Evolutionary conservation across 2,797 vertebrate genomes (phyloP), one percentile per base, ranked within the genome.

Genomic region (Artibeus jamaicensis): DNA sequence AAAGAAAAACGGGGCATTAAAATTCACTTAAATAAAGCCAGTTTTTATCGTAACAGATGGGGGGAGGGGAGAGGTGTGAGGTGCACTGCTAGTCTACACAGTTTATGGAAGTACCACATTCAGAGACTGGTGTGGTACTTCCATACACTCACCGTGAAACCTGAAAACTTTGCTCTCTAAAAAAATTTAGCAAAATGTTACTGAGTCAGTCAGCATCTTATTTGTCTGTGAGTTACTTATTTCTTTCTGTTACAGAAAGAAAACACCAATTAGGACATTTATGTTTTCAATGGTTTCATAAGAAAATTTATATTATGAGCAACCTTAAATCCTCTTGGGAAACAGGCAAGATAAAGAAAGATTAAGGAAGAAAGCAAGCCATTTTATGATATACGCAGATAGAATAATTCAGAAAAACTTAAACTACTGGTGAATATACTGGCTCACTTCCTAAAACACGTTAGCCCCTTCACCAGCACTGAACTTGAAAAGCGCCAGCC

Each of bases 71-170:
- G 12, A 1, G 22, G 76, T 22, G 9, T 71, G 26, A 67, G 48
- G 39, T 42, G 34, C 0, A 50, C 32, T 22, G 57, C 12, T 68
- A 14, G 65, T n/a, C 19, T 39, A 11, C 0, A 3, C 0, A 1
- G 2, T 39, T 73, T 44, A n/a, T n/a, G n/a, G n/a, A n/a, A n/a
- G 21, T 26, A 46, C n/a, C 81, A 68, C 68, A 34, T 22, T 18
- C 92, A 74, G 24, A 18, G 59, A 68, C 42, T 55, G 39, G 48
- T 5, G 55, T 44, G 50, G 50, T 1, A 57, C 2, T 39, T 84
- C 34, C 22, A 65, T 9, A 70, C 12, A 83, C 26, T 88, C 70
- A 44, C 44, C 68, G 78, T 37, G 42, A 90, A 94, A 74, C 32
- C 59, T 62, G 26, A 62, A 93, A 89, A 57, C 21, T 77, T 2